These are phyloP conservation scores for Pteria penguin DNA, from an alignment of 2,888 invertebrate genomes.

Conservation along the genomic window DNA sequence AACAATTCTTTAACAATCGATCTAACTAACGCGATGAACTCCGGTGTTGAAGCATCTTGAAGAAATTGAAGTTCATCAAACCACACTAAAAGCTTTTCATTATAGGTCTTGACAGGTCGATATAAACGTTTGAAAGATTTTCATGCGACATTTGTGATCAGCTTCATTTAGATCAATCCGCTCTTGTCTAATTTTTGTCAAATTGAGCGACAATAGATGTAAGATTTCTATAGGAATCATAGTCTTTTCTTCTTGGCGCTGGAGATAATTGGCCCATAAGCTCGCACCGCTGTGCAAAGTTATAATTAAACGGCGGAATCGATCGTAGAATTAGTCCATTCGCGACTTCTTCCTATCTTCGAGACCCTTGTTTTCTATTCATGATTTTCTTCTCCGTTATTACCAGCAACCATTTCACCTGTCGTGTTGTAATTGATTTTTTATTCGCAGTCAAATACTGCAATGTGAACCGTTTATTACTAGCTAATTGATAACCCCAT, in stretches of 20 bases:
- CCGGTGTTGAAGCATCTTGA: neutral
- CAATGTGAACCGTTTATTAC: neutral
- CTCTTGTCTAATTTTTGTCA: conserved; percentile 26
- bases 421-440: neutral
- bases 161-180: conserved; percentile 20
- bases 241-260: conserved; percentile 19
- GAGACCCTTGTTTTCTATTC: neutral
- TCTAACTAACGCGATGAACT: too few relatives aligned
- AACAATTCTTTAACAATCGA: too few relatives aligned
- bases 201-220: conserved; percentile 29
- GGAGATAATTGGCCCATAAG: conserved; percentile 20
- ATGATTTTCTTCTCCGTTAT: neutral
- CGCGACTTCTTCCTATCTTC: neutral
- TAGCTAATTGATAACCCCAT: neutral
- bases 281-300: conserved; percentile 12
- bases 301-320: conserved; percentile 24
- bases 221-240: conserved; percentile 22
- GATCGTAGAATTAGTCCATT: conserved; percentile 18
- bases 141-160: neutral
- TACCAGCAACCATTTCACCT: neutral
- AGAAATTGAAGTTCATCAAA: neutral
- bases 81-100: neutral
- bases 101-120: conserved; percentile 3
- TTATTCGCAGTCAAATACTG: neutral
- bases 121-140: neutral